These are phyloP conservation scores for Odontomyia ornata DNA, from an alignment of 2,888 invertebrate species.

Conservation along the genomic window DNA sequence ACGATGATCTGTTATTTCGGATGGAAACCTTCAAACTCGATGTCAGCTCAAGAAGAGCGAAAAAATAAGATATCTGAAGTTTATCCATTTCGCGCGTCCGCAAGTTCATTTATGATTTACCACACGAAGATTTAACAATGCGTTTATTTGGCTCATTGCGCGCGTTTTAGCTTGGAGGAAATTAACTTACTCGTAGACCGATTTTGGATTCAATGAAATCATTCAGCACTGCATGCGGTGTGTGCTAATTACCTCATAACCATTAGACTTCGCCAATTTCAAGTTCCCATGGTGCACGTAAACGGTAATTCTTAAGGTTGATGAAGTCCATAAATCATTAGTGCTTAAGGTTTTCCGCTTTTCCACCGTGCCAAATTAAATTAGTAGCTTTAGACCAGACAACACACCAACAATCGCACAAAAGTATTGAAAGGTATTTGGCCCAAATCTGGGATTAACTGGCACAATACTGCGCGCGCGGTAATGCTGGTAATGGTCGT, in stretches of 20 bases:
- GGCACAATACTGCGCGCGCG: not conserved
- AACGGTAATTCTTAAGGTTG: conserved; percentile 15
- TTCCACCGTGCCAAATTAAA: not conserved
- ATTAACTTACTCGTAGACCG: not conserved
- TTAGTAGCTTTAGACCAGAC: not conserved
- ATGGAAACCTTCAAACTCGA: not conserved
- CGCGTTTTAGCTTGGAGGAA: not conserved
- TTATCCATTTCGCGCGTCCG: too few species aligned
- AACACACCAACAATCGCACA: not conserved
- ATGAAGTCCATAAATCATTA: not conserved
- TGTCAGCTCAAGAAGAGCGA: not conserved
- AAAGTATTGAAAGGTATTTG: conserved; percentile 1
- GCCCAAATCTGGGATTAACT: conserved; percentile 20
- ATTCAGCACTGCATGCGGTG: not conserved
- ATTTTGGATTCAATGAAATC: not conserved
- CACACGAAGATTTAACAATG: too few species aligned
- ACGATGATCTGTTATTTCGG: not conserved
- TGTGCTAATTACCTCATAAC: conserved; percentile 10
- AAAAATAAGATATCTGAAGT: not conserved
- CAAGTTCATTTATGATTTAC: too few species aligned
- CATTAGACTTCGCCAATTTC: conserved; percentile 1
- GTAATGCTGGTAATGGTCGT: not conserved
- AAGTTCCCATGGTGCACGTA: not conserved
- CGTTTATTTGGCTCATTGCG: not conserved
- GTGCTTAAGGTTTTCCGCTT: not conserved